These are phyloP conservation scores for Bradypus variegatus DNA, from an alignment of 2,797 vertebrate genomes.

Conservation along the genomic window DNA sequence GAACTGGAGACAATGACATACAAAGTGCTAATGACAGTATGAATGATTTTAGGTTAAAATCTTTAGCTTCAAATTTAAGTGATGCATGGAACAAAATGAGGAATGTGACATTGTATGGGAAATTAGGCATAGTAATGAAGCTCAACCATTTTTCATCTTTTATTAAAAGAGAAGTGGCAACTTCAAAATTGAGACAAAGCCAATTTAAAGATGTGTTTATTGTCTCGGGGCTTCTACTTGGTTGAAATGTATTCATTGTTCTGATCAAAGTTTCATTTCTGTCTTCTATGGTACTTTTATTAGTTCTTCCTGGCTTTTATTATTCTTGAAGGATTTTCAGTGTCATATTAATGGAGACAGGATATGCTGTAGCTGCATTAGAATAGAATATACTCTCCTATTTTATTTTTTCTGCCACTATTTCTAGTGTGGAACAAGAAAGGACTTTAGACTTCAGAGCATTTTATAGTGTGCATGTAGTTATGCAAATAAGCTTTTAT, in stretches of 20 bases:
- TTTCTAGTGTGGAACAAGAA: neutral
- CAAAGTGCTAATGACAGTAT: neutral
- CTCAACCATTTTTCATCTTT: constrained; percentile 20
- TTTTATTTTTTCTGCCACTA: neutral
- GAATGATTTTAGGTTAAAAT: constrained; percentile 29
- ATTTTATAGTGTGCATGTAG: constrained; percentile 4
- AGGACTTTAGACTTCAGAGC: neutral
- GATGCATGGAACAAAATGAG: neutral
- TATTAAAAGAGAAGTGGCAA: constrained; percentile 18
- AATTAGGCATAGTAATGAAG: constrained; percentile 28
- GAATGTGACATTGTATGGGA: neutral
- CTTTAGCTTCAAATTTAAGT: constrained; percentile 1
- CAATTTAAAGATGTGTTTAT: neutral
- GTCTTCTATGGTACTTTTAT: neutral
- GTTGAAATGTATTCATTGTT: constrained; percentile 18
- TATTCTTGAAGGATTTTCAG: constrained; percentile 4
- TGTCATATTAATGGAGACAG: neutral
- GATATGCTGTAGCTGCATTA: neutral
- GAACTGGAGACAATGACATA: neutral
- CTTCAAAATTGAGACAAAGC: constrained; percentile 39
- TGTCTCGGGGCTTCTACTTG: neutral
- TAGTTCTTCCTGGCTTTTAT: neutral
- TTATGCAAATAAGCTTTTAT: neutral
- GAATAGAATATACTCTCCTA: neutral
- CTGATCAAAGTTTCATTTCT: neutral